Base-by-base conservation (phyloP, 2,888 invertebrate genomes). In the Lissonota sp. region DNA sequence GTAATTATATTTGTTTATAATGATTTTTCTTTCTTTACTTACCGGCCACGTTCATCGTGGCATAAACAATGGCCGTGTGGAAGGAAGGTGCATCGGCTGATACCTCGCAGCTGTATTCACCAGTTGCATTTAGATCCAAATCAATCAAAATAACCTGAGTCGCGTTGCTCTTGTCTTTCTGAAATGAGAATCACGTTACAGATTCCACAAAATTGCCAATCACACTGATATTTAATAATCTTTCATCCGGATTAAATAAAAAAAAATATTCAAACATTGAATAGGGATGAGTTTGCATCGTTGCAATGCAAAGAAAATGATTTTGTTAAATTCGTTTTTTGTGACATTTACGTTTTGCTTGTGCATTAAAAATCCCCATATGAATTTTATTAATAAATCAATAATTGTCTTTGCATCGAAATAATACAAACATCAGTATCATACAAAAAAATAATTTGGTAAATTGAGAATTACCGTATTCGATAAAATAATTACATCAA, bases 31-130 rank as follows among this genome's bases (percentile, higher is more conserved):
- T 40, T 53, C 2, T 69, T 66, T 60, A 82, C 91, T 87, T 83
- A 92, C 92, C 92, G 42, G 89, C 92, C 74, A 92, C 88, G 84
- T 91, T 89, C 90, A 92, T 91, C 51, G 86, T 85, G 37, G 89
- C 90, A 64, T 84, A 86, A 42, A 89, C 90, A 55, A 90, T 87
- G 1, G 88, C 90, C 16, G 92, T 92, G 84, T 92, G 91, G 82
- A 92, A 92, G 42, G 92, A 92, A 7, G 92, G 92, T 0, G 91
- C 91, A 80, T 92, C 92, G 6, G 88, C 91, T 39, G 92, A 92
- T 70, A 92, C 91, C 84, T 92, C 92, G 83, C 92, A 92, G 75
- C 90, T 92, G 84, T 91, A 92, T 42, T 76, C 83, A 37, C 91
- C 92, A 16, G 91, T 89, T 26, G 92, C 89, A 79, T 92, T 90